These are phyloP conservation scores for Imbricaverruca yamaguchii DNA, from an alignment of 2,888 invertebrate species.

Conservation along the genomic window DNA sequence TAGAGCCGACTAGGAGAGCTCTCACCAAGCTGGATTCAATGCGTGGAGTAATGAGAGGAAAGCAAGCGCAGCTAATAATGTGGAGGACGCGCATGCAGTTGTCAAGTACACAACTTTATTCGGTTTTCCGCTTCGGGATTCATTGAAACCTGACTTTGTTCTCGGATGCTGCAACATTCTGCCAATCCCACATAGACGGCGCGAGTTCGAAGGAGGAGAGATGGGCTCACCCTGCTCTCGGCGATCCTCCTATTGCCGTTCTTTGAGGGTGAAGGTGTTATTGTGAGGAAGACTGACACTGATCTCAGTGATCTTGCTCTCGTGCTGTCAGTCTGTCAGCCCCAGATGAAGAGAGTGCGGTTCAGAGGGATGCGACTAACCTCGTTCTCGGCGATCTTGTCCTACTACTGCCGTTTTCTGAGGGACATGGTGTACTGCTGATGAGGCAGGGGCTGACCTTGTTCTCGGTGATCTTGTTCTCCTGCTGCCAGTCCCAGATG, in stretches of 20 bases:
- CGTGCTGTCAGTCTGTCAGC: conserved; percentile 59
- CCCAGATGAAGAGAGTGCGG: conserved; percentile 83
- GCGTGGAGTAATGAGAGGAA: no score
- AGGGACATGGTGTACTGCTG: conserved; percentile 71
- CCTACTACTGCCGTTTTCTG: conserved; percentile 68
- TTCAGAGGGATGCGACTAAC: conserved; percentile 6
- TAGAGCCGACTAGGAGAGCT: no score
- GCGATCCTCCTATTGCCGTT: conserved; percentile 54
- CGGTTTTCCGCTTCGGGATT: no score
- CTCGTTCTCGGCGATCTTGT: conserved; percentile 79
- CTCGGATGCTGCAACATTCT: no score
- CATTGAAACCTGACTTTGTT: no score
- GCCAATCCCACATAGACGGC: conserved; percentile 84
- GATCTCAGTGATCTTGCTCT: conserved; percentile 68
- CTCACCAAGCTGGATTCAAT: no score
- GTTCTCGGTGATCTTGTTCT: conserved; percentile 71
- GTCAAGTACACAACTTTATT: no score
- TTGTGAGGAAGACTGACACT: no score
- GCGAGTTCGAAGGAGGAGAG: conserved; percentile 45
- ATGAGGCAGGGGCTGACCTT: conserved; percentile 44
- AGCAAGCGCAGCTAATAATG: no score
- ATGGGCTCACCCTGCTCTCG: conserved; percentile 58
- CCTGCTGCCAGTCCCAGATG: conserved; percentile 73
- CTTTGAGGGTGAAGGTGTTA: no score
- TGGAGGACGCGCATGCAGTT: no score